These are phyloP conservation scores for Spongia lamella DNA, from an alignment of 37 sponge, comb jelly and placozoan species.

Conservation along the genomic window DNA sequence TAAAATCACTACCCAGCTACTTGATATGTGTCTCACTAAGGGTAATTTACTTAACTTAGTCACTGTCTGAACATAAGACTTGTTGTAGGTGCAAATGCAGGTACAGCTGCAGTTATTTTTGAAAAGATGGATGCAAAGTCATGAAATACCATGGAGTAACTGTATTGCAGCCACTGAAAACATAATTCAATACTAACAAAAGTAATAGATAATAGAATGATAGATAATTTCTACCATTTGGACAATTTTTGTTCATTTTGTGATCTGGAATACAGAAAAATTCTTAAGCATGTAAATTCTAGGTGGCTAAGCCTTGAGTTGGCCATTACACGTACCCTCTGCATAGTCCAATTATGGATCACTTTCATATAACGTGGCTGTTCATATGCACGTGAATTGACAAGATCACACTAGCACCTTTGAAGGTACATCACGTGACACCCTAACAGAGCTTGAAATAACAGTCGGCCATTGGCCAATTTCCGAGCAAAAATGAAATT, in stretches of 20 bases:
- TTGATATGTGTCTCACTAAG: slow-evolving; percentile 63
- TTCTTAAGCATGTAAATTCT: slow-evolving; percentile 54
- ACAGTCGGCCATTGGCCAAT: too few species aligned
- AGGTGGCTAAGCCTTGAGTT: slow-evolving; percentile 60
- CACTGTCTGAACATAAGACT: too few species aligned
- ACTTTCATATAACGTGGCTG: too few species aligned
- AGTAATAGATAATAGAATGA: slow-evolving; percentile 34
- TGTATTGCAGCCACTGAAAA: slow-evolving; percentile 41
- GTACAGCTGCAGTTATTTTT: slow-evolving; percentile 49
- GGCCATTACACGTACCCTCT: slow-evolving; percentile 21
- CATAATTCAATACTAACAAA: slow-evolving; percentile 38
- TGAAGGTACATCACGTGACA: too few species aligned
- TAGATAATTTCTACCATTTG: slow-evolving; percentile 48
- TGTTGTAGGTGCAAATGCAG: slow-evolving; percentile 9
- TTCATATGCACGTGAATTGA: too few species aligned
- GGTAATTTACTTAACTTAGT: background rate
- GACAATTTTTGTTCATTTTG: slow-evolving; percentile 51
- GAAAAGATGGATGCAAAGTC: slow-evolving; percentile 37
- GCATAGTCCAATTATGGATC: too few species aligned
- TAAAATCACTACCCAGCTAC: slow-evolving; percentile 33
- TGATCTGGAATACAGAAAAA: slow-evolving; percentile 47
- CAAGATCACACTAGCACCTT: too few species aligned
- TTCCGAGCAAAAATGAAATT: too few species aligned
- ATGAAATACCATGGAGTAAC: slow-evolving; percentile 38
- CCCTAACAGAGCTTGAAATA: too few species aligned